phyloP scores from a whole-genome alignment of 2,113 vertebrate species.

The Phalacrocorax carbo region DNA sequence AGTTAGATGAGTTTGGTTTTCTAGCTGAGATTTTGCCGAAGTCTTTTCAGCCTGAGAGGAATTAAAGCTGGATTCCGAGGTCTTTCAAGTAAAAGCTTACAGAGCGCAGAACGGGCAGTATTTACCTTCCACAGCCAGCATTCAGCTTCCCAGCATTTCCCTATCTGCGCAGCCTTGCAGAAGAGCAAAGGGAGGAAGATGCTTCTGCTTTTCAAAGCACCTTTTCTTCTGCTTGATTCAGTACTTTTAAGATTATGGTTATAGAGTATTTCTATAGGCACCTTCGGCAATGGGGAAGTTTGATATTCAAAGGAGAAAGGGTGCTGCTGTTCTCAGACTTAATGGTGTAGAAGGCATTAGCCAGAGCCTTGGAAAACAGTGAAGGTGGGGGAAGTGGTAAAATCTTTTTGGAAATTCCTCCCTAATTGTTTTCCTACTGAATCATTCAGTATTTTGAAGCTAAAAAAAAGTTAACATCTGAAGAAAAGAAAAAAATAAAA shows the following conservation, averaged over 20 bases:
- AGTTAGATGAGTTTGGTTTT: background rate
- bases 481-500: background rate
- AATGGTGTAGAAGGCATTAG: background rate
- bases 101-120: background rate
- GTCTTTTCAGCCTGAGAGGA: background rate
- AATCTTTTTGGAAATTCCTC: background rate
- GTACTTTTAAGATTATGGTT: background rate
- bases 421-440: background rate
- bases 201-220: background rate
- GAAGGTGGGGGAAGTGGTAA: background rate
- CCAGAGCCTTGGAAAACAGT: background rate
- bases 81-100: background rate
- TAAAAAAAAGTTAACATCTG: background rate
- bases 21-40: background rate
- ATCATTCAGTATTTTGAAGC: background rate
- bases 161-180: background rate
- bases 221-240: background rate
- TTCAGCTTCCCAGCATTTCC: background rate
- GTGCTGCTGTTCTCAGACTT: background rate
- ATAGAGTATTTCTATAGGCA: background rate
- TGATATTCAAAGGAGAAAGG: background rate
- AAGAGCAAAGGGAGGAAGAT: background rate
- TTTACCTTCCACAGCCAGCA: background rate
- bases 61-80: background rate
- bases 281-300: background rate